Percentiles rank a stretch among this genome's conserved stretches.
These are phyloP conservation scores for Meteorus cinctellus DNA, from an alignment of 2,888 invertebrate species.

Conservation along the genomic window DNA sequence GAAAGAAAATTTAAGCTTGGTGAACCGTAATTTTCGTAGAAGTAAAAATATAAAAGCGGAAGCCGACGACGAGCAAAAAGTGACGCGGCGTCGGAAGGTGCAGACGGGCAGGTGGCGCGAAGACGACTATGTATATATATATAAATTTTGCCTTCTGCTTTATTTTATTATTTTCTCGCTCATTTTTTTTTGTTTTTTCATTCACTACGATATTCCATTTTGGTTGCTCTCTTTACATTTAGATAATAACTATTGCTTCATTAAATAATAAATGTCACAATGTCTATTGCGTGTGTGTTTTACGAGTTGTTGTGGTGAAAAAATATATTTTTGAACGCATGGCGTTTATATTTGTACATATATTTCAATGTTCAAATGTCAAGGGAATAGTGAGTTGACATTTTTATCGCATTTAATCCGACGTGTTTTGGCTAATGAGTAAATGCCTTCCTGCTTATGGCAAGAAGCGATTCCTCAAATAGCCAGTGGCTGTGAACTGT, in stretches of 20 bases:
- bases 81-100: conserved; percentile 49
- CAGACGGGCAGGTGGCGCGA: conserved; percentile 55
- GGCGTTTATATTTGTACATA: background rate
- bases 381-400: conserved; percentile 19
- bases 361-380: background rate
- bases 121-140: conserved; percentile 35
- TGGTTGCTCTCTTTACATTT: background rate
- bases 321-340: conserved; percentile 22
- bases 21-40: conserved; percentile 44
- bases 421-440: conserved; percentile 48
- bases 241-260: background rate
- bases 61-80: conserved; percentile 36
- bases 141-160: conserved; percentile 26
- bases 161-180: conserved; percentile 3
- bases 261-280: conserved; percentile 5
- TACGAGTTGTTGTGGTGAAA: background rate
- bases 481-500: background rate
- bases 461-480: background rate
- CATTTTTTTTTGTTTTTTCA: background rate
- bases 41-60: conserved; percentile 30
- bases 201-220: conserved; percentile 1
- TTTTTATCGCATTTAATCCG: conserved; percentile 34
- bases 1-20: conserved; percentile 37
- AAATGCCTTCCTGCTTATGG: conserved; percentile 35
- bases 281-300: background rate